Base-by-base conservation (phyloP, 1,140 invertebrate genomes). In the Coenobita brevimanus region DNA sequence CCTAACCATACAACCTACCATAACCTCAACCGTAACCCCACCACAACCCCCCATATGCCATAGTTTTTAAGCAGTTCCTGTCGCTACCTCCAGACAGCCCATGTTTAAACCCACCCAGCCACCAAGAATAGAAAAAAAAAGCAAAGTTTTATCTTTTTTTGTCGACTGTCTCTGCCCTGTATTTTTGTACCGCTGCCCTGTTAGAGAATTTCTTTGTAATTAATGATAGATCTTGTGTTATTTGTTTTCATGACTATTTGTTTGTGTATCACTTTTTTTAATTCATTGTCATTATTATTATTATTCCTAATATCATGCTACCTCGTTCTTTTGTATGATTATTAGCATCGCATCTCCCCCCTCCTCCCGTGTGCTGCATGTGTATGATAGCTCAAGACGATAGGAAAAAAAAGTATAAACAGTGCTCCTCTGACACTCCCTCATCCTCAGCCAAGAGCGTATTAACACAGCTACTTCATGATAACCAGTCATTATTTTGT, bases 401-500 rank as follows among this genome's bases (percentile, higher is more conserved):
- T 50, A 79, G 75, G 36, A 62, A 38, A 81, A 50, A 81, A 81
- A 80, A 50, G 57, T 41, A 76, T 60, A 57, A 85, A 71, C 79
- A 81, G 27, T 54, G 76, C 76, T 86, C 83, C 75, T 87, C 62
- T 71, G 62, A 46, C 86, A 88, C 50, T 82, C 79, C 71, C 86
- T 88, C 69, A 69, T 81, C 76, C 85, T 88, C 86, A 82, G 67
- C 80, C 86, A 88, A 76, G 67, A 88, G 80, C 86, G 69, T 79
- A 82, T 82, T 82, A 88, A 88, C 86, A 82, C 86, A 76, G 80
- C 86, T 88, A 88, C 86, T 88, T 88, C 86, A 88, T 82, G 69
- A 82, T 88, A 88, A 88, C 86, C 86, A 88, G 86, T 88, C 86
- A 88, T 88, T 88, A 82, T 82, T 88, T 82, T 80, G 50, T 82